Conservation (phyloP, 2,888 invertebrate species). For the Lottia scabra region DNA sequence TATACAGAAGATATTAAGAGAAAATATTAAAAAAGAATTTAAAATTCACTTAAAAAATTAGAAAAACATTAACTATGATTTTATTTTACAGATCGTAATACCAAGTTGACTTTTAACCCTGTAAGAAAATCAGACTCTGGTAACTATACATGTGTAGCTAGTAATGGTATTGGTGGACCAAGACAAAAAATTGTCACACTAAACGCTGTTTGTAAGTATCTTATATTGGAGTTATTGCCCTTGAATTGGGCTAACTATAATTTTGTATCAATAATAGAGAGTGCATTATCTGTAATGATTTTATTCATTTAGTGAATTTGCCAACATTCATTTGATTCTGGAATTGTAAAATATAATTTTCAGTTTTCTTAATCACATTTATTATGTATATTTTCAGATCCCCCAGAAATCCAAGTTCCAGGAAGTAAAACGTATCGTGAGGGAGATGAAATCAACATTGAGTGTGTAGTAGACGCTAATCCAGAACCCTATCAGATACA, state of each 20-base stretch:
- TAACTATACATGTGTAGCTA: constrained; percentile 49
- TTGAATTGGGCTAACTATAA: neutral
- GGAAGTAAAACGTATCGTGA: constrained; percentile 37
- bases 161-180: constrained; percentile 35
- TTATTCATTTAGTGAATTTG: no score
- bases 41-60: no score
- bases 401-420: constrained; percentile 43
- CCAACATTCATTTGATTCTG: no score
- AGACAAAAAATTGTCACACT: constrained; percentile 27
- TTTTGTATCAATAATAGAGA: no score
- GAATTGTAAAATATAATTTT: no score
- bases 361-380: no score
- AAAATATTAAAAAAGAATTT: no score
- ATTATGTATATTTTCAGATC: constrained; percentile 53
- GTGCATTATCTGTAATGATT: no score
- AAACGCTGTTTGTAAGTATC: constrained; percentile 52
- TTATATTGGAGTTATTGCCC: neutral
- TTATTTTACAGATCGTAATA: neutral
- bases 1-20: no score
- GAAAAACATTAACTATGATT: neutral
- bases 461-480: constrained; percentile 48
- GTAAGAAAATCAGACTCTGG: constrained; percentile 41
- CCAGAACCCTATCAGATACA: constrained; percentile 40
- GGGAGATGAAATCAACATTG: constrained; percentile 36
- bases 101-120: constrained; percentile 6